These are phyloP conservation scores for Tiliacea citrago DNA, from an alignment of 2,888 invertebrate species.

Conservation along the genomic window DNA sequence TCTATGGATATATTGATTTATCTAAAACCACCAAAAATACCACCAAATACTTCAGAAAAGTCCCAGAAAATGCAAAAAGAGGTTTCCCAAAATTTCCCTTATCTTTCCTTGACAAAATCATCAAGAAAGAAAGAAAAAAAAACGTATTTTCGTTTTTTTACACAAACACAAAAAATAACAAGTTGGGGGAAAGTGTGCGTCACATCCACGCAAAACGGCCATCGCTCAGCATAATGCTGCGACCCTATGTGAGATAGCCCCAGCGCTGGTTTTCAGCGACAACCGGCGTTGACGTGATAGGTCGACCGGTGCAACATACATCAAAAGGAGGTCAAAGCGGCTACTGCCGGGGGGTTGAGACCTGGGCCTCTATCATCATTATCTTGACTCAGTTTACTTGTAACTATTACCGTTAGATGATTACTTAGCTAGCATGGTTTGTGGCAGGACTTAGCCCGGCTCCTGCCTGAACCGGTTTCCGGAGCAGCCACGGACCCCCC, in stretches of 20 bases:
- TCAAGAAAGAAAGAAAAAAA: not conserved
- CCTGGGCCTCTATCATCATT: conserved; percentile 21
- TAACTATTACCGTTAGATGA: conserved; percentile 21
- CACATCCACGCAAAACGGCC: too few species aligned
- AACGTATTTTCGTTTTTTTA: too few species aligned
- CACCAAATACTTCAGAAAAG: not conserved
- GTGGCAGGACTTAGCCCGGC: conserved; percentile 43
- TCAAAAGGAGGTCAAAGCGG: conserved; percentile 35
- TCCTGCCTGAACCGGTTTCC: conserved; percentile 39
- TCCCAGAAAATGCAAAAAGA: conserved; percentile 8
- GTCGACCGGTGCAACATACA: too few species aligned
- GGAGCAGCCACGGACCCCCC: conserved; percentile 57
- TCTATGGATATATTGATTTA: too few species aligned
- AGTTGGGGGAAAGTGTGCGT: too few species aligned
- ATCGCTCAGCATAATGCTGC: too few species aligned
- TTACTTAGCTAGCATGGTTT: conserved; percentile 6
- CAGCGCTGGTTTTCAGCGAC: too few species aligned
- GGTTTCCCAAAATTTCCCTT: rapidly evolving
- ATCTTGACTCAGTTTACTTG: conserved; percentile 12
- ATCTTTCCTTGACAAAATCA: not conserved
- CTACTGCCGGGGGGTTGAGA: conserved; percentile 45
- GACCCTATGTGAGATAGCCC: too few species aligned
- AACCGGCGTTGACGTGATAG: too few species aligned
- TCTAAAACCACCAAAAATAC: too few species aligned
- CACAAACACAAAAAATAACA: too few species aligned